phyloP scores from a whole-genome alignment of 2,113 vertebrate genomes.

The Todiramphus chloris region DNA sequence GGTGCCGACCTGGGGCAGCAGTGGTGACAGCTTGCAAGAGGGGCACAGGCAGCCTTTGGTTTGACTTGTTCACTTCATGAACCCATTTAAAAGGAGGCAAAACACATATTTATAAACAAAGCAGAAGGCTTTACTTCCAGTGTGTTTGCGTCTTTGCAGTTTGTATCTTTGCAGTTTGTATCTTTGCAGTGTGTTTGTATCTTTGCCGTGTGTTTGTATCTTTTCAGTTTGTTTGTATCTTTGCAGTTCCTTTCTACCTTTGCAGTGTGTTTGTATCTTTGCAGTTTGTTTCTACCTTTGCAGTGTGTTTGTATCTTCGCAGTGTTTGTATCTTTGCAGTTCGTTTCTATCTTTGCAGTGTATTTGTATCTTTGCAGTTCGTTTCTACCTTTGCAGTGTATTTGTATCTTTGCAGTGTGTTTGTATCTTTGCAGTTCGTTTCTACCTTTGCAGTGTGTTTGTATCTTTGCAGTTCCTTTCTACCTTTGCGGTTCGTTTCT shows the following conservation, averaged over 20 bases:
- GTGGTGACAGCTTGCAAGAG: rapidly evolving
- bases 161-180: not conserved
- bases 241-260: not conserved
- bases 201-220: not conserved
- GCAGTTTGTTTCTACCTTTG: not conserved
- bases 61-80: not conserved
- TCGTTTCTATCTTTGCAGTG: not conserved
- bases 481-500: not conserved
- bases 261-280: not conserved
- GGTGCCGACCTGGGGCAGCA: not conserved
- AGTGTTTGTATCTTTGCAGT: not conserved
- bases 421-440: not conserved
- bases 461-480: not conserved
- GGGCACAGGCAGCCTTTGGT: rapidly evolving
- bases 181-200: not conserved
- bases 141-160: not conserved
- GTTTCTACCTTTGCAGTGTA: not conserved
- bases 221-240: not conserved
- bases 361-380: no score
- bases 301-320: not conserved
- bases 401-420: not conserved
- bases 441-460: no score
- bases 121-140: not conserved
- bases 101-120: not conserved
- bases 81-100: not conserved